Percentiles rank a stretch among this genome's conserved stretches.
phyloP scores from a whole-genome alignment of 2,888 invertebrate species.

The Entomobrya multifasciata region DNA sequence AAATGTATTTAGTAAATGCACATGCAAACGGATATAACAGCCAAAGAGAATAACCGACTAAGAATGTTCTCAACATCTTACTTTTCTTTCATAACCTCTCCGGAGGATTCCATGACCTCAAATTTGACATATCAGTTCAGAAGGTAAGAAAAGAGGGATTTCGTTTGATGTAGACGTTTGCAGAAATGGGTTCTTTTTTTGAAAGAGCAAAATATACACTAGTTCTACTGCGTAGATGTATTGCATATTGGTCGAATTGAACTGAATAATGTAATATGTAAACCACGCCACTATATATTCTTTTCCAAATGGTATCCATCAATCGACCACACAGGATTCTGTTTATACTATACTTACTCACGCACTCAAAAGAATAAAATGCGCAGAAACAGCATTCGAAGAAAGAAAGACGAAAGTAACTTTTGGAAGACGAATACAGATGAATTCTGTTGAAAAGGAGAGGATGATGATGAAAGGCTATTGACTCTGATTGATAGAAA shows the following conservation, averaged over 20 bases:
- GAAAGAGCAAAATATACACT: background rate
- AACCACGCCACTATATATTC: conserved; percentile 4
- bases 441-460: too few relatives aligned
- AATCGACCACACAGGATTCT: background rate
- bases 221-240: conserved; percentile 26
- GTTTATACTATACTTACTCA: too few relatives aligned
- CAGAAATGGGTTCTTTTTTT: conserved; percentile 57
- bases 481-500: conserved; percentile 43
- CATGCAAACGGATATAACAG: background rate
- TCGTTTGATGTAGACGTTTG: conserved; percentile 63
- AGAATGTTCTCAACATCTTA: conserved; percentile 25
- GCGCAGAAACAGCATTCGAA: background rate
- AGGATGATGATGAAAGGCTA: conserved; percentile 39
- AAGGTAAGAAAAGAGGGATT: conserved; percentile 42
- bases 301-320: background rate
- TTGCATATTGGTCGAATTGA: too few relatives aligned
- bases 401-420: conserved; percentile 18
- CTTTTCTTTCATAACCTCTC: conserved; percentile 4
- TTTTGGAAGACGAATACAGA: conserved; percentile 2
- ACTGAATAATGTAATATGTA: conserved; percentile 55
- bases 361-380: background rate
- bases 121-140: conserved; percentile 69
- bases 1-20: too few relatives aligned
- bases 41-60: background rate
- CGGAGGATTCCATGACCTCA: conserved; percentile 66